Conservation (phyloP, 2,888 invertebrate genomes). For the Ommatoiulus sabulosus region DNA sequence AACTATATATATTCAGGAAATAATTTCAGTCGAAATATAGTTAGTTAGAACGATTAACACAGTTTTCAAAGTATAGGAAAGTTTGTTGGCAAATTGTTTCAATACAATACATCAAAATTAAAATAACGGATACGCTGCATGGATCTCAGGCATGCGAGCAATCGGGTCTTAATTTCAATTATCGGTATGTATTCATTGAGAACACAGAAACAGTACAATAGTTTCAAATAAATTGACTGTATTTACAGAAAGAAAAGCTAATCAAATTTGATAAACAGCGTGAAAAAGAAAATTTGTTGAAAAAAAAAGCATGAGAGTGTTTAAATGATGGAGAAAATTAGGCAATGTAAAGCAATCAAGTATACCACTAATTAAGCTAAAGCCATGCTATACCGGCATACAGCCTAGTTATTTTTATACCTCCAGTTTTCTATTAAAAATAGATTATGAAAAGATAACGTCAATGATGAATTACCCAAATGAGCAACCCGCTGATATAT, state of each 20-base stretch:
- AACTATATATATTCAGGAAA: not conserved
- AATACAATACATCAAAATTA: no score
- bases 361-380: not conserved
- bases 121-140: not conserved
- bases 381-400: not conserved
- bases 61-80: not conserved
- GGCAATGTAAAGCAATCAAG: not conserved
- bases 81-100: not conserved
- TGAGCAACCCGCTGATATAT: not conserved
- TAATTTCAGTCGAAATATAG: not conserved
- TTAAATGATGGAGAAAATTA: not conserved
- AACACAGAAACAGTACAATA: not conserved
- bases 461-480: not conserved
- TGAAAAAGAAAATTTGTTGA: not conserved
- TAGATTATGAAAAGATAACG: not conserved
- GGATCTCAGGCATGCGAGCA: not conserved
- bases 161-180: not conserved
- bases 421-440: not conserved
- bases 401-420: not conserved
- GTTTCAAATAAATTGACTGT: not conserved
- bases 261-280: not conserved
- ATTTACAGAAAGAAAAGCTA: not conserved
- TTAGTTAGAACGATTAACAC: not conserved
- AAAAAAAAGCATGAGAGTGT: not conserved
- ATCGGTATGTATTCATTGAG: not conserved